Evolutionary conservation across 2,113 vertebrate species (phyloP).

Genomic region (Nerophis ophidion): DNA sequence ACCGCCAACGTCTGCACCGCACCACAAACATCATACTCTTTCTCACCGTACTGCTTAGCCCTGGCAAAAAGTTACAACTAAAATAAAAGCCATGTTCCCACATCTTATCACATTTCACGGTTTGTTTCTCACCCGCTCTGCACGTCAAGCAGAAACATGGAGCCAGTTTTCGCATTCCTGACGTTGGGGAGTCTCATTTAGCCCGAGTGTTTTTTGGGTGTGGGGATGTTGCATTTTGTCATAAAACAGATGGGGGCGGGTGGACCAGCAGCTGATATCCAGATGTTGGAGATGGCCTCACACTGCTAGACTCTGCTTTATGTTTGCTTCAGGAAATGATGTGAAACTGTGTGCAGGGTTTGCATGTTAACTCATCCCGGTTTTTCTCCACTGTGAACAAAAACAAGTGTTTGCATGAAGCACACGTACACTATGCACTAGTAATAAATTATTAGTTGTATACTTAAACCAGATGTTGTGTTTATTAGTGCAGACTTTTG

Average conservation of each 20-base stretch:
- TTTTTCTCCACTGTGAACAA: too few species aligned
- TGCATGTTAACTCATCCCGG: too few species aligned
- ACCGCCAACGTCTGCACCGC: slow-evolving; percentile 5
- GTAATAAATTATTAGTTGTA: too few species aligned
- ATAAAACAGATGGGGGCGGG: slow-evolving; percentile 35
- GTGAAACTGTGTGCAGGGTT: too few species aligned
- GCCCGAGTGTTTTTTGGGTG: slow-evolving; percentile 40
- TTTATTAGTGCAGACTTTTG: too few species aligned
- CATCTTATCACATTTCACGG: background rate
- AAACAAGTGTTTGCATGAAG: too few species aligned
- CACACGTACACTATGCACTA: too few species aligned
- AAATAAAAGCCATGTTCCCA: background rate
- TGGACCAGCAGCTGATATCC: slow-evolving; percentile 56
- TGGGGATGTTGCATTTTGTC: slow-evolving; percentile 46
- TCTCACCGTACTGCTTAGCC: background rate
- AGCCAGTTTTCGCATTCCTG: slow-evolving; percentile 2
- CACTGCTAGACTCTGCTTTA: slow-evolving; percentile 15
- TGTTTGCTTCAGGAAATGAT: slow-evolving; percentile 1
- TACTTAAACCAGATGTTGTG: too few species aligned
- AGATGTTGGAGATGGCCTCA: slow-evolving; percentile 54
- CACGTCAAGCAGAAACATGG: background rate
- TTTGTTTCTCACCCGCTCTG: background rate
- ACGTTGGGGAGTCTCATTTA: slow-evolving; percentile 19
- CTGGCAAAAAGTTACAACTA: background rate
- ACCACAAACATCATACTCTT: background rate